Evolutionary conservation across 2,113 vertebrate species (phyloP).

Genomic region (Eidolon helvum): DNA sequence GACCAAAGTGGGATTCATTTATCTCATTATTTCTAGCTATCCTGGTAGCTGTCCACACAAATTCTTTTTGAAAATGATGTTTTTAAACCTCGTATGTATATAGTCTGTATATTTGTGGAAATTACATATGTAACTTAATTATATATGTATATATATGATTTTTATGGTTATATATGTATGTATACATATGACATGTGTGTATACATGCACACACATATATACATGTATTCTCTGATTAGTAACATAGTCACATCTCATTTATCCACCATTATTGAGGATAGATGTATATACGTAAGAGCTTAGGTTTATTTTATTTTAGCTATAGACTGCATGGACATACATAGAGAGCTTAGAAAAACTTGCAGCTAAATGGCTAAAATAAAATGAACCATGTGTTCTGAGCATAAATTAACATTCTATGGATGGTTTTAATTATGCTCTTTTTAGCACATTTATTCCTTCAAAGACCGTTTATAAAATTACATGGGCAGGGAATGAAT

Average conservation of each 20-base stretch:
- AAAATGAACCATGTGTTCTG: neutral
- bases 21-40: neutral
- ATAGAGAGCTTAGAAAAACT: neutral
- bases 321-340: neutral
- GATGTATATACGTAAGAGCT: neutral
- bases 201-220: neutral
- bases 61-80: slow-evolving; percentile 11
- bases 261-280: neutral
- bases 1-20: neutral
- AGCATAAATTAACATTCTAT: neutral
- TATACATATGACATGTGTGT: neutral
- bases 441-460: neutral
- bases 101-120: neutral
- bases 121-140: neutral
- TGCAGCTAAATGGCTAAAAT: neutral
- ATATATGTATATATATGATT: neutral
- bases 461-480: neutral
- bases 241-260: neutral
- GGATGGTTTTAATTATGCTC: neutral
- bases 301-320: neutral
- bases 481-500: neutral
- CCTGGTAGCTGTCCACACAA: neutral
- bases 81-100: neutral
- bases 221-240: neutral
- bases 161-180: neutral